These are phyloP conservation scores for Eumeta japonica DNA, from an alignment of 1,140 invertebrate genomes.

Conservation along the genomic window DNA sequence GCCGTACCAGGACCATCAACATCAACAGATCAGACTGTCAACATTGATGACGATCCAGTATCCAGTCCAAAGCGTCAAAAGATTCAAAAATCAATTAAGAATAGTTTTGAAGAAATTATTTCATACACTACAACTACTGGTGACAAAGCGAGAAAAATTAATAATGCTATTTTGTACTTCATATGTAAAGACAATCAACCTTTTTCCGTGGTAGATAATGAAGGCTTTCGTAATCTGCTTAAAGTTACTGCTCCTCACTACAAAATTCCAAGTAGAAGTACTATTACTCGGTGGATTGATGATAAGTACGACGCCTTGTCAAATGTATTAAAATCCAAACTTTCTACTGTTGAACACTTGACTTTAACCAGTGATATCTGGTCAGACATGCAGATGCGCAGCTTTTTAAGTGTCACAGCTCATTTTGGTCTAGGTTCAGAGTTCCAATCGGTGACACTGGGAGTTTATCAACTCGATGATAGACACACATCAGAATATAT, in stretches of 20 bases:
- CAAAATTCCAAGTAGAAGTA: conserved; percentile 28
- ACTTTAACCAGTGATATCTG: conserved; percentile 27
- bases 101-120: not conserved
- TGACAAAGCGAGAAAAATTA: conserved; percentile 11
- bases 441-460: too few relatives aligned
- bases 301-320: conserved; percentile 30
- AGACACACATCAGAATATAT: conserved; percentile 26
- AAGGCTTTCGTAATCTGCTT: conserved; percentile 34
- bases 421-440: conserved; percentile 26
- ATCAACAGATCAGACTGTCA: too few relatives aligned
- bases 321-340: conserved; percentile 16
- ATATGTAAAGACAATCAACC: conserved; percentile 35
- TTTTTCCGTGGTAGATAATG: conserved; percentile 33
- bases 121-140: not conserved
- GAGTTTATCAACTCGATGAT: too few relatives aligned
- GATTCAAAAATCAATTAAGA: too few relatives aligned
- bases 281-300: too few relatives aligned
- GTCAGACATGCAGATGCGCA: conserved; percentile 23
- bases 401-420: conserved; percentile 20
- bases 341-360: conserved; percentile 8
- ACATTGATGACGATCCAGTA: too few relatives aligned
- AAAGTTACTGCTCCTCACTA: conserved; percentile 30
- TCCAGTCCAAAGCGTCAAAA: too few relatives aligned
- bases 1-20: too few relatives aligned
- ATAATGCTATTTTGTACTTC: conserved; percentile 33